Base-by-base conservation (phyloP, 2,113 vertebrate genomes). In the Salvelinus alpinus region DNA sequence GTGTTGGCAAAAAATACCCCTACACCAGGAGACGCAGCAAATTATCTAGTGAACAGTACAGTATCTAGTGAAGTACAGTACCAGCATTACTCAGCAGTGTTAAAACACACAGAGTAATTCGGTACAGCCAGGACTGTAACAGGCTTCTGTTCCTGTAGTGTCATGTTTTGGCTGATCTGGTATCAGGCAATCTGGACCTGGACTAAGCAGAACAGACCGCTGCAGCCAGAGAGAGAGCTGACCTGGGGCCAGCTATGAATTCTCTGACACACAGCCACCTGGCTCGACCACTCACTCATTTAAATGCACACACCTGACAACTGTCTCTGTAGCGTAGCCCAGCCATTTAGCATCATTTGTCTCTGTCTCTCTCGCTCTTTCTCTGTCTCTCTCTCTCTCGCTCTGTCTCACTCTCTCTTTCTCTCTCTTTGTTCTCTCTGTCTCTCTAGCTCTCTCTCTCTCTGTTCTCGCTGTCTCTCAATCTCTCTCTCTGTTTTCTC, bases 251-350 rank as follows among this genome's bases (percentile, higher is more conserved):
- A 13, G 24, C 47, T 71, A 18, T 27, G 13, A 57, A 64, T 13
- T 20, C 2, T 78, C 67, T 76, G 29, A 66, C 70, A 54, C 18
- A 22, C 38, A 62, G 22, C 44, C 47, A 18, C 54, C 47, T 71
- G 73, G 38, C 66, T 57, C 34, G 31, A 27, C 20, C 48, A 51
- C 29, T n/a, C 47, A 25, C 64, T 38, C 9, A 38, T 38, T 38
- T 18, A 68, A 31, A 31, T 14, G 29, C 65, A 29, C 65, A 25
- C 29, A 18, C 65, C 31, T 20, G 14, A 18, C 31, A 27, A 34
- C 60, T 64, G 13, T 73, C 34, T 73, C 11, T 6, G 51, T 57
- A 57, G 38, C 6, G 6, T 38, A 18, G 5, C 9, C 51, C 27
- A 4, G 65, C 29, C 20, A 38, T 34, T 38, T 20, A 68, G 65